phyloP scores from a whole-genome alignment of 2,888 invertebrate genomes.

The Vannuccia rotundouncinata region DNA sequence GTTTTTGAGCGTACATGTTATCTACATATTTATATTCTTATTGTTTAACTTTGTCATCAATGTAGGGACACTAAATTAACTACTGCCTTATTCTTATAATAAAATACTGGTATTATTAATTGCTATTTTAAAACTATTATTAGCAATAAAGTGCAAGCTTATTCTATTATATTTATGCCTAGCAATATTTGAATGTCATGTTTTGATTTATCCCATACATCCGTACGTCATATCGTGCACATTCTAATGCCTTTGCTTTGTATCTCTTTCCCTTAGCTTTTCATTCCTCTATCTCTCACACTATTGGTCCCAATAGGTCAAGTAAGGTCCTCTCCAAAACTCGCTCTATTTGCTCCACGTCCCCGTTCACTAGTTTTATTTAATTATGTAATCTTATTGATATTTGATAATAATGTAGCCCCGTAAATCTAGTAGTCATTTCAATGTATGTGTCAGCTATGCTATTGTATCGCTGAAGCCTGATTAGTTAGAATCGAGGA shows the following conservation, averaged over 20 bases:
- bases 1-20: neutral
- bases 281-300: no score
- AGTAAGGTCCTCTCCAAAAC: no score
- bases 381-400: neutral
- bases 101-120: neutral
- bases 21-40: neutral
- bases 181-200: slow-evolving; percentile 11
- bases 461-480: neutral
- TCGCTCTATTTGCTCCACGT: no score
- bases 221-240: neutral
- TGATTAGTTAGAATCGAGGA: neutral
- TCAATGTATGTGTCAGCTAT: neutral
- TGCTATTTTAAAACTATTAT: neutral
- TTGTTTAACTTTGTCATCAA: no score
- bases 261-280: neutral
- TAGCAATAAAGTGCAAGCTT: neutral
- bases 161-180: neutral
- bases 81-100: neutral
- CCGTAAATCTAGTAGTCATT: neutral
- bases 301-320: no score
- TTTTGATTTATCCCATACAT: neutral
- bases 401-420: no score
- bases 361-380: no score
- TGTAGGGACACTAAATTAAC: no score
- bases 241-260: slow-evolving; percentile 13